Base-by-base conservation (phyloP, 2,888 invertebrate genomes). In the Thera obeliscata region DNA sequence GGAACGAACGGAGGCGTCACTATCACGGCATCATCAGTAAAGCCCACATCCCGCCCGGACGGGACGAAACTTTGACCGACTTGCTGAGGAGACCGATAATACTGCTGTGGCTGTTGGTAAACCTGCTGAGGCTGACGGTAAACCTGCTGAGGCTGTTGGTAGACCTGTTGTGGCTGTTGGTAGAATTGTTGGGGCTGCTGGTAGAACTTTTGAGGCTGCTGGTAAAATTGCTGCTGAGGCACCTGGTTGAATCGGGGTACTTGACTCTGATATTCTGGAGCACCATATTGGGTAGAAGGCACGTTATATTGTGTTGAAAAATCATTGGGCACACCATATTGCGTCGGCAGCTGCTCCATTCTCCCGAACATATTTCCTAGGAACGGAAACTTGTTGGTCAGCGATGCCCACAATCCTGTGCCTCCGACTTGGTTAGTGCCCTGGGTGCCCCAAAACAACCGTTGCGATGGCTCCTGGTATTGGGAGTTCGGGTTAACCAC, bases 361-460 rank as follows among this genome's bases (percentile, higher is more conserved):
- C 88, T 85, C 33, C 93, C 93, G 70, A 93, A 93, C 90, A 92
- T 91, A 63, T 81, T 88, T 61, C 86, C 86, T 64, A 93, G 74
- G 72, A 93, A 84, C 0, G 93, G 93, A 75, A 92, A 93, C 71
- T 93, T 93, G 75, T 93, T 92, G 12, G 92, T 91, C 64, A 93
- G 75, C 54, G 85, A 84, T 8, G 88, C 84, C 93, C 93, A 93
- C 62, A 85, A 71, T 57, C 92, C 93, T 3, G 88, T 88, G 36
- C 92, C 92, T 41, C 93, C 93, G 36, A 93, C 93, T 81, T 91
- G 90, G 74, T 93, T 93, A 70, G 83, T 84, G 43, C 93, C 93
- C 64, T 87, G 86, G 69, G 77, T 85, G 46, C 91, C 82, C 88
- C 90, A 93, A 75, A 93, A 93, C 6, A 93, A 78, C 3, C 89